Evolutionary conservation across 2,797 vertebrate species (phyloP).

Genomic region (Micropoecilia bifurca): DNA sequence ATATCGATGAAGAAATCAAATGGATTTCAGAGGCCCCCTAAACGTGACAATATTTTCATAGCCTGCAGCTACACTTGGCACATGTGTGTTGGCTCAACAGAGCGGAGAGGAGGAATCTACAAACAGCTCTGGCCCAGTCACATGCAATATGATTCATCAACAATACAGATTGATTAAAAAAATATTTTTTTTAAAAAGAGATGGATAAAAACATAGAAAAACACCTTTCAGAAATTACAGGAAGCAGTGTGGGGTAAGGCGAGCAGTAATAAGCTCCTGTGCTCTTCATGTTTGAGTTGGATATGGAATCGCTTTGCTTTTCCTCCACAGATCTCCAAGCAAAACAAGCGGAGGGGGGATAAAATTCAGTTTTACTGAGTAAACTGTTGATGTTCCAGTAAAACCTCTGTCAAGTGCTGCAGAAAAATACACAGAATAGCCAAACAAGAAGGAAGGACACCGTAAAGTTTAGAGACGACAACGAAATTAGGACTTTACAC

Average conservation of each 20-base stretch:
- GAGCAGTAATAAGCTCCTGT: conserved; percentile 7
- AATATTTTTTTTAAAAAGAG: not conserved
- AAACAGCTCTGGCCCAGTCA: conserved; percentile 20
- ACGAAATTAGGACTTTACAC: not conserved
- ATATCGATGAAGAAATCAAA: not conserved
- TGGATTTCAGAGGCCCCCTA: not conserved
- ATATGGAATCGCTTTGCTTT: conserved; percentile 15
- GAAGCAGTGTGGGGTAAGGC: conserved; percentile 32
- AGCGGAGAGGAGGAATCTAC: conserved; percentile 5
- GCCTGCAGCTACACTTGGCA: conserved; percentile 46
- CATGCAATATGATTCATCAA: conserved; percentile 17
- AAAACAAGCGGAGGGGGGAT: conserved; percentile 48
- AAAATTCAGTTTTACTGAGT: conserved; percentile 44
- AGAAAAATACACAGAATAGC: conserved; percentile 20
- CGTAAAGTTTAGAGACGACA: not conserved
- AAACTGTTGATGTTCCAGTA: conserved; percentile 57
- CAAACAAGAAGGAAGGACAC: not conserved
- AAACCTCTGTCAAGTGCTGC: conserved; percentile 43
- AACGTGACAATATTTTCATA: conserved; percentile 41
- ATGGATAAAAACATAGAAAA: conserved; percentile 12
- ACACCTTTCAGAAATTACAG: conserved; percentile 7
- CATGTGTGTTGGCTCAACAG: conserved; percentile 28
- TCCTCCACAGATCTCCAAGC: conserved; percentile 49
- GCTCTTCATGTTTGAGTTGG: conserved; percentile 57
- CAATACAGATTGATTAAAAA: not conserved